These are phyloP conservation scores for Malurus alboscapulatus DNA, from an alignment of 2,113 vertebrate genomes.

Conservation along the genomic window DNA sequence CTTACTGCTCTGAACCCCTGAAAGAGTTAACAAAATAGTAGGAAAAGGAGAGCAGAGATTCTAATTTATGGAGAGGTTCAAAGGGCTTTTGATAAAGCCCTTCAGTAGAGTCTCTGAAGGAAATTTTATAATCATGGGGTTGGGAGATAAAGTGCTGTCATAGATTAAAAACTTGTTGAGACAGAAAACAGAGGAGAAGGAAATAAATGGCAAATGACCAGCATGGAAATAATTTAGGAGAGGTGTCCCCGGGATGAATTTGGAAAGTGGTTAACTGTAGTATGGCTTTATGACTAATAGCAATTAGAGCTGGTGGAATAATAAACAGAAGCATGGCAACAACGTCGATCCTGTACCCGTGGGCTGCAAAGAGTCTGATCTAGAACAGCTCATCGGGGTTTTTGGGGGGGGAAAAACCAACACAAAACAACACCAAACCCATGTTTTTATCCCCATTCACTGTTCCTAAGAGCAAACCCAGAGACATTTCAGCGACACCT, in stretches of 20 bases:
- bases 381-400: neutral
- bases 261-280: conserved; percentile 60
- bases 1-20: neutral
- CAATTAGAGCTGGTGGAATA: conserved; percentile 32
- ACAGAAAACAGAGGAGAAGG: conserved; percentile 69
- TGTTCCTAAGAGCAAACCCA: neutral
- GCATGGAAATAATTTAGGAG: conserved; percentile 66
- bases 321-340: conserved; percentile 17
- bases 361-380: neutral
- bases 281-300: conserved; percentile 52
- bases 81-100: conserved; percentile 72
- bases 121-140: conserved; percentile 71
- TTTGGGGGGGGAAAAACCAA: neutral
- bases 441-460: neutral
- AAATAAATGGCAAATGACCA: conserved; percentile 70
- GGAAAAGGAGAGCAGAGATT: conserved; percentile 65
- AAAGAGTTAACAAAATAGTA: conserved; percentile 68
- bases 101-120: conserved; percentile 69
- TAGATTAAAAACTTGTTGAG: conserved; percentile 72
- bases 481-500: neutral
- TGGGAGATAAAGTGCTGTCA: conserved; percentile 71
- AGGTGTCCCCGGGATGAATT: conserved; percentile 61
- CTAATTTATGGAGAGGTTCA: conserved; percentile 73
- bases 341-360: fast-evolving
- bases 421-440: neutral